Percentiles rank a stretch among this genome's conserved stretches.
phyloP scores from a whole-genome alignment of 2,888 invertebrate species.

The Hemaris fuciformis region DNA sequence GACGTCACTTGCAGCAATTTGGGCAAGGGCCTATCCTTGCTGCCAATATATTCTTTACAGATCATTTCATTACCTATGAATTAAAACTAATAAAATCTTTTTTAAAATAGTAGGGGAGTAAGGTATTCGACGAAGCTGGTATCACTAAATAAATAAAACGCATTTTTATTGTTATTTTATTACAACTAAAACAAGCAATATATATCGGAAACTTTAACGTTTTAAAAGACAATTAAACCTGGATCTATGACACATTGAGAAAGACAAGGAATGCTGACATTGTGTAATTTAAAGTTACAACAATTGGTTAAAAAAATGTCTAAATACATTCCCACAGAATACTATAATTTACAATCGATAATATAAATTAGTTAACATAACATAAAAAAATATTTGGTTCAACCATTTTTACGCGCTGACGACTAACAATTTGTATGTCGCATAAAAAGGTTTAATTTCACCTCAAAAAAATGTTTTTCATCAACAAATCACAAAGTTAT shows the following conservation, averaged over 20 bases:
- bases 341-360: neutral
- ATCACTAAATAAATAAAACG: neutral
- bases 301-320: neutral
- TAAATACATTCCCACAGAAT: neutral
- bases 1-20: too few species aligned
- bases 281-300: neutral
- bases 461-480: slow-evolving; percentile 3
- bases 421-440: too few species aligned
- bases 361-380: slow-evolving; percentile 11
- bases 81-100: too few species aligned
- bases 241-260: slow-evolving; percentile 14
- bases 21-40: too few species aligned
- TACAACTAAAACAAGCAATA: slow-evolving; percentile 13
- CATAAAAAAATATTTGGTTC: neutral
- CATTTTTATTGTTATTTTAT: slow-evolving; percentile 1
- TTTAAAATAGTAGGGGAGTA: too few species aligned
- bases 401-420: too few species aligned
- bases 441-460: neutral
- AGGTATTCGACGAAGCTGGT: too few species aligned
- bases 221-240: neutral
- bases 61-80: too few species aligned
- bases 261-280: slow-evolving; percentile 8
- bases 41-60: too few species aligned
- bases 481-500: slow-evolving; percentile 1
- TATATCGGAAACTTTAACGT: neutral